Evolutionary conservation across 2,113 vertebrate species (phyloP), one percentile per base, ranked within the genome.

Genomic region (Echinops telfairi): DNA sequence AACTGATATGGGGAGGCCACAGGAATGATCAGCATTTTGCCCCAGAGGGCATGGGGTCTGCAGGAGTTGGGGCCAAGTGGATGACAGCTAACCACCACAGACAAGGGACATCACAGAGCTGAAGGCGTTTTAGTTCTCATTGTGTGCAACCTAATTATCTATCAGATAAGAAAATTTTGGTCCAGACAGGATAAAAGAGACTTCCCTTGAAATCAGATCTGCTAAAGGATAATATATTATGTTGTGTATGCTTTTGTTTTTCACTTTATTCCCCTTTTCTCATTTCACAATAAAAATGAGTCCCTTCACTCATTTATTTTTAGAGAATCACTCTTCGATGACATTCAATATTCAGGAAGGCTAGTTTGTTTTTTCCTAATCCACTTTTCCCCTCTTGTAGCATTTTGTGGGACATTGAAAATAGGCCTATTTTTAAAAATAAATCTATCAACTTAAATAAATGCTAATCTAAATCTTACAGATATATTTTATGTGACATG

Each of bases 281-380:
- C 92, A 93, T 86, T 96, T 95, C 85, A 80, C 88, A 88, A 83
- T 96, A 96, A 93, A 96, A 95, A 95, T 95, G 90, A 93, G 78
- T 71, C 33, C 64, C 68, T 53, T 93, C 92, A 88, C 79, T 92
- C 94, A 93, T 96, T 84, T 94, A 88, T 94, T 94, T 95, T 96
- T 86, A 95, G 89, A 90, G 95, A 96, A 97, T 93, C 85, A 85
- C 90, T 58, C 94, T 94, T 94, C 86, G 90, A 85, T 96, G 95
- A 95, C 94, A 93, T 88, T 95, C 85, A 83, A 57, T 95, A 93
- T 88, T 92, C 64, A 83, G 57, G 75, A 91, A 91, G 47, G 47
- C 47, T 53, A 53, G 47, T 53, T 53, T 53, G 10, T 53, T 53
- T 53, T 89, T 94, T 95, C 77, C 71, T 92, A 96, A 95, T 88